Conservation (phyloP, 2,113 vertebrate genomes). For the Heliornis fulica region DNA sequence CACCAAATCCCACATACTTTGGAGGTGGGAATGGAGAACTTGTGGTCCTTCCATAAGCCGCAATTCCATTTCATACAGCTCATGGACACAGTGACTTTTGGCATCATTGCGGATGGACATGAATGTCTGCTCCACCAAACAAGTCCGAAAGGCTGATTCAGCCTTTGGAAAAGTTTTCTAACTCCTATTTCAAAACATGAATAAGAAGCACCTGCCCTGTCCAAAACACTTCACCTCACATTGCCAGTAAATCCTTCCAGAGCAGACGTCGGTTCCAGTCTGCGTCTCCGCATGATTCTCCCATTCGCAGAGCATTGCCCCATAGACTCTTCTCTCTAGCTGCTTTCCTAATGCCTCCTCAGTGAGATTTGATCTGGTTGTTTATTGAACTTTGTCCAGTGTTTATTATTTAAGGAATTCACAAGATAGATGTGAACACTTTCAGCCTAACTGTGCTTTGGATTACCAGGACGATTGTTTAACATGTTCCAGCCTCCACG, state of each 20-base stretch:
- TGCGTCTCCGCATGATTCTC: background rate
- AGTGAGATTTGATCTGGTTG: background rate
- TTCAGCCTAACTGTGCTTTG: background rate
- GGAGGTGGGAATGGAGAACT: background rate
- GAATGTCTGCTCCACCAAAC: background rate
- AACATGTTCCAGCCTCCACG: background rate
- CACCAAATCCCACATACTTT: background rate
- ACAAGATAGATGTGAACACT: constrained; percentile 18
- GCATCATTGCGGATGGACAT: background rate
- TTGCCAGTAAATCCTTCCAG: background rate
- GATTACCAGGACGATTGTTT: background rate
- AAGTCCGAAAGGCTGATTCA: background rate
- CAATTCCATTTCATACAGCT: constrained; percentile 10
- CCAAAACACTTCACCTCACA: background rate
- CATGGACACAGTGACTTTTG: background rate
- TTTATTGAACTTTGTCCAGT: constrained; percentile 11
- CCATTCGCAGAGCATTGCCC: background rate
- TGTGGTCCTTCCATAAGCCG: background rate
- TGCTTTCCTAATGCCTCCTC: background rate
- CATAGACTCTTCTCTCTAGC: background rate
- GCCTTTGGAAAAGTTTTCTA: constrained; percentile 5
- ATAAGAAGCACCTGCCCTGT: background rate
- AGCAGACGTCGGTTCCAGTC: background rate
- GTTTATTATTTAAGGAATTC: constrained; percentile 45
- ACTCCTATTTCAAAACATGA: background rate